Evolutionary conservation across 2,797 vertebrate species (phyloP), one percentile per base, ranked within the genome.

Genomic region (Sebastes matsubarae): DNA sequence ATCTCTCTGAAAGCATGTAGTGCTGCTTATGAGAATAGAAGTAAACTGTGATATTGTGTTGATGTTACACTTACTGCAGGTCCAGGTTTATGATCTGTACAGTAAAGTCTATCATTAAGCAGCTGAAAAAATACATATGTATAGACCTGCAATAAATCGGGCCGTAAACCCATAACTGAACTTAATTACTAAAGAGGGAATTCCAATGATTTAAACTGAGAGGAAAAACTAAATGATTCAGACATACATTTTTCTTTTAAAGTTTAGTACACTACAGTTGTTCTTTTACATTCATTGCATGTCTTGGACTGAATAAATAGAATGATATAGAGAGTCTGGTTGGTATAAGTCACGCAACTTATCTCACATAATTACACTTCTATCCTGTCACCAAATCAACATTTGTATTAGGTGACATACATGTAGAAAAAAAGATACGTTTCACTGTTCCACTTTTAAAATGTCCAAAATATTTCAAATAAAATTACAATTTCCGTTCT

Each of bases 1-100:
- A 74, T 78, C 61, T 75, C 32, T 74, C 25, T 30, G 57, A 61
- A 57, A 79, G 73, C 25, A 55, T 65, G 71, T 29, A 64, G 60
- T 8, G 59, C 38, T 77, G 46, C 30, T 36, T 7, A 13, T 24
- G 59, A 72, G 72, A 75, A 71, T 2, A 54, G 32, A 57, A 63
- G 52, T 55, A 38, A 30, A 70, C 67, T 57, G 14, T 54, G 71
- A 55, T 46, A 29, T 52, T 38, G 54, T 69, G 72, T n/a, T 18
- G 46, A 59, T 79, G 34, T 77, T 34, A 61, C 27, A 22, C 30
- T 60, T 13, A 18, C 2, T 24, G 27, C 32, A 46, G 63, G 63
- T 63, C 46, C 11, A 63, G 36, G 77, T 64, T 9, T 61, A 18
- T 60, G 16, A 83, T 78, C 16, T 64, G 7, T 30, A 11, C 55